These are phyloP conservation scores for Anagrus nilaparvatae DNA, from an alignment of 1,140 invertebrate species.

Conservation along the genomic window DNA sequence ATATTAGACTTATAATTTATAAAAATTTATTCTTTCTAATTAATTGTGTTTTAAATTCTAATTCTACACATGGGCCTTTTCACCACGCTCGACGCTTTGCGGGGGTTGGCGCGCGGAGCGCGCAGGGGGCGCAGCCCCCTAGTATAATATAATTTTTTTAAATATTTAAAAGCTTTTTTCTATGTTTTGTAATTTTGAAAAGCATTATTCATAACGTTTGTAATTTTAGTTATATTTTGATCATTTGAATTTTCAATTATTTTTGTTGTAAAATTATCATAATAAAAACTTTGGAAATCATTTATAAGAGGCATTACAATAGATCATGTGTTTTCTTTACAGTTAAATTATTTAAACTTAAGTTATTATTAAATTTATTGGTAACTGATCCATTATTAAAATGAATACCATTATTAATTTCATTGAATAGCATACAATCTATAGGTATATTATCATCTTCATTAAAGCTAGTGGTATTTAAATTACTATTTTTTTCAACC, in stretches of 20 bases:
- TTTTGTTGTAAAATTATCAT: not conserved
- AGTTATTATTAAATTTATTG: not conserved
- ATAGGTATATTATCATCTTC: not conserved
- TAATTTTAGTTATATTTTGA: not conserved
- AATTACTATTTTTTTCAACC: too few species aligned
- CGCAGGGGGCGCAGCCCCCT: too few species aligned
- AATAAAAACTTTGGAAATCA: not conserved
- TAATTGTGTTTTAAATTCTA: too few species aligned
- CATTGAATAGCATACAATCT: not conserved
- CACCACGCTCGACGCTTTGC: too few species aligned
- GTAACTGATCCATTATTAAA: not conserved
- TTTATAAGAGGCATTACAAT: not conserved
- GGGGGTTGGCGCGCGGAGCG: too few species aligned
- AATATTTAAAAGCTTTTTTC: not conserved
- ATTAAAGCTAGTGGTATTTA: not conserved
- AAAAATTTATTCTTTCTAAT: too few species aligned
- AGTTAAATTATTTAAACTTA: not conserved
- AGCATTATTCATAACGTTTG: not conserved
- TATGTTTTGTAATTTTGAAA: constrained; percentile 1
- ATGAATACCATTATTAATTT: not conserved
- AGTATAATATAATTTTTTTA: too few species aligned
- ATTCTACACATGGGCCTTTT: too few species aligned
- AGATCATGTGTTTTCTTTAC: not conserved
- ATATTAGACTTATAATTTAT: too few species aligned
- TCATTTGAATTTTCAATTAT: not conserved